Evolutionary conservation across 1,140 invertebrate species (phyloP), one percentile per base, ranked within the genome.

Genomic region (Tetramorium alpestre): DNA sequence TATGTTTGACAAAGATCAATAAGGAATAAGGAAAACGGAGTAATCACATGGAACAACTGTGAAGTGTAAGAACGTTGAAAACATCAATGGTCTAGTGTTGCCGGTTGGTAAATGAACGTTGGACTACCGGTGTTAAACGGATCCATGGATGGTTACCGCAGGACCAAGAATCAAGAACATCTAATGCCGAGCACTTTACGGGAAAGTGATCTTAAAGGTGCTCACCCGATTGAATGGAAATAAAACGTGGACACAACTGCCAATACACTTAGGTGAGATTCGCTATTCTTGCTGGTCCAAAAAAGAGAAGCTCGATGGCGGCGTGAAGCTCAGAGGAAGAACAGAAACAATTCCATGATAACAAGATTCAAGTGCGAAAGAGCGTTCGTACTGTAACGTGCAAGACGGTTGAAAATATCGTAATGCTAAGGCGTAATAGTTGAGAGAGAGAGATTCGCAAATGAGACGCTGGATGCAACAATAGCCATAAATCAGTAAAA

Each of bases 211-310:
- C 91, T 88, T 91, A 88, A 90, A 91, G 91, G 89, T 90, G 88
- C 69, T 90, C 85, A 72, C 76, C 67, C 90, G 91, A 92, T 92
- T 92, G 91, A 89, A 92, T 92, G 91, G 92, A 88, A 93, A 92
- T 93, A 89, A 92, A 93, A 93, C 89, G 89, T 91, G 89, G 88
- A 91, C 90, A 85, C 81, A 92, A 92, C 87, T 92, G 89, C 92
- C 92, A 93, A 93, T 92, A 93, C 92, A 93, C 92, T 92, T 93
- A 93, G 69, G 67, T 87, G 18, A 80, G 76, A 89, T 91, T 92
- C 87, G 86, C 73, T 72, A 85, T 86, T 49, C 62, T 56, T 62
- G 49, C 75, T 73, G 56, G 49, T 76, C 8, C n/a, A 47, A 86
- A 76, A 13, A 38, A 51, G 41, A 47, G 22, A 60, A 64, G 41